These are phyloP conservation scores for Ennomos quercinarius DNA, from an alignment of 2,888 invertebrate genomes.

Conservation along the genomic window DNA sequence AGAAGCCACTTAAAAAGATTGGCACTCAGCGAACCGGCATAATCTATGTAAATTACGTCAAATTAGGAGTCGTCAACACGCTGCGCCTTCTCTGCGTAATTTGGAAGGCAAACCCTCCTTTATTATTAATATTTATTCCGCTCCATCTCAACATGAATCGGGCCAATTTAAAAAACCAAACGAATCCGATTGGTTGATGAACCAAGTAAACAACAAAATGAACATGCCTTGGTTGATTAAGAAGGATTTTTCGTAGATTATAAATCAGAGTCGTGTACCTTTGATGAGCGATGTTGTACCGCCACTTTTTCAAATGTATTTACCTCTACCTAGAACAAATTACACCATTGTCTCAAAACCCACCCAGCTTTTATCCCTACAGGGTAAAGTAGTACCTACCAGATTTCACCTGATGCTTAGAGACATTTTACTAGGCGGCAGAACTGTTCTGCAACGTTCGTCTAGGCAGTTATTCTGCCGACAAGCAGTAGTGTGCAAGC, in stretches of 20 bases:
- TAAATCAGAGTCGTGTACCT: too few species aligned
- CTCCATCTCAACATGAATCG: conserved; percentile 67
- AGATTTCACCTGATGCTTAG: too few species aligned
- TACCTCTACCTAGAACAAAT: not conserved
- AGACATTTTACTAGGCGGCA: too few species aligned
- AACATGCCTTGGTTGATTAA: conserved; percentile 35
- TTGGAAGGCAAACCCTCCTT: conserved; percentile 82
- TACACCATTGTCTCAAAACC: too few species aligned
- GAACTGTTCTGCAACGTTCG: too few species aligned
- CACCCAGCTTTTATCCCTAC: too few species aligned
- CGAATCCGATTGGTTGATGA: conserved; percentile 70
- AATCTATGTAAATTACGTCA: conserved; percentile 85
- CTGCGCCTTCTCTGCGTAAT: conserved; percentile 74
- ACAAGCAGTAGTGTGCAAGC: too few species aligned
- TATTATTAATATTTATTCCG: conserved; percentile 85
- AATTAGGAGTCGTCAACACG: conserved; percentile 85
- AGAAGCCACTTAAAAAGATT: conserved; percentile 85
- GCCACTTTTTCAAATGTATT: not conserved
- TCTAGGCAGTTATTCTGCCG: too few species aligned
- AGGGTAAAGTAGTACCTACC: too few species aligned
- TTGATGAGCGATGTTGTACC: conserved; percentile 3
- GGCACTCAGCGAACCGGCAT: conserved; percentile 84
- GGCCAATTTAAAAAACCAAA: conserved; percentile 54
- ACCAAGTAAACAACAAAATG: conserved; percentile 68
- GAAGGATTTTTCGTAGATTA: conserved; percentile 6